Evolutionary conservation across 2,113 vertebrate genomes (phyloP), one percentile per base, ranked within the genome.

Genomic region (Oreochromis niloticus): DNA sequence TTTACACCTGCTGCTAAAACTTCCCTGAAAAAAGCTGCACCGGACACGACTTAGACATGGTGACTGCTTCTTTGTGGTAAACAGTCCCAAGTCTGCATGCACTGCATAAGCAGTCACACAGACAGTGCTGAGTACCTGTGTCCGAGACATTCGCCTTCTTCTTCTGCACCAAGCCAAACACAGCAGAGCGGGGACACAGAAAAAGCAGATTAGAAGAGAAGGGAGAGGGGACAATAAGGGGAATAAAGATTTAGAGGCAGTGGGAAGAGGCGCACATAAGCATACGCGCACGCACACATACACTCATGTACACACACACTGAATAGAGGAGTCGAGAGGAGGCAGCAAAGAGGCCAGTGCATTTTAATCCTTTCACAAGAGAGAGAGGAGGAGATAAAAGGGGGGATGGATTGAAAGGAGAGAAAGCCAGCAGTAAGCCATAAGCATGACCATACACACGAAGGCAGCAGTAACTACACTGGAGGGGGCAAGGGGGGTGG

Each of bases 141-240:
- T 96, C 54, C 96, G 95, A 92, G 96, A 96, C 96, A 97, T 96
- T 94, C 95, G 94, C 92, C 96, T 93, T 86, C 96, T 94, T 85
- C 96, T 95, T 83, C 96, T 97, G 93, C 93, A 93, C 81, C 85
- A 84, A 88, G 90, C 88, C 85, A 93, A 94, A 91, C 92, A 93
- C 59, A 91, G 93, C 84, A 87, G 52, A 87, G 82, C 59, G 19
- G 66, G 89, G 85, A 91, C 39, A 90, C 85, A 86, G 71, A 89
- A 85, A 89, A 84, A 61, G 75, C 83, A 90, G 19, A 90, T 93
- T 91, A 93, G 75, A 84, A 85, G 89, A 91, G 90, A 91, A 80
- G 50, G 85, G 71, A 81, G 56, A 85, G 86, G 2, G 73, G 50
- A 86, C 54, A 93, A 89, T 87, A 90, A 75, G 80, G 54, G 84